These are phyloP conservation scores for Pseudomyrmex sp. DNA, from an alignment of 1,140 invertebrate species.

Conservation along the genomic window DNA sequence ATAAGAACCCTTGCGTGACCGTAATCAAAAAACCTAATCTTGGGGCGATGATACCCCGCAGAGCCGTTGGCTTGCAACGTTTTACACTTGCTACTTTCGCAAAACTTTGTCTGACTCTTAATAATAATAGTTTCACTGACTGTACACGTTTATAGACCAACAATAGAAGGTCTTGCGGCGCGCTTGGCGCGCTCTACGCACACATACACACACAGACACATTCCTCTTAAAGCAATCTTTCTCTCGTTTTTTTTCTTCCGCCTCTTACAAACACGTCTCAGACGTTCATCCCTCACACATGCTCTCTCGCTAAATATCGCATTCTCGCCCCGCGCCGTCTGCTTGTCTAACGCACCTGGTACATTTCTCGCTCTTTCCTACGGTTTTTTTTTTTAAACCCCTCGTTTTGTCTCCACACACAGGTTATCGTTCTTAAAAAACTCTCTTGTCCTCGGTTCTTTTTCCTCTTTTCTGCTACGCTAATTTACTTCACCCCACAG, in stretches of 20 bases:
- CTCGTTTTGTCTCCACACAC: conserved; percentile 29
- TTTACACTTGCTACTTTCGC: conserved; percentile 66
- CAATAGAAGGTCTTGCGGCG: conserved; percentile 84
- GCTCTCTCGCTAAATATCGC: conserved; percentile 58
- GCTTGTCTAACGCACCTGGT: not conserved
- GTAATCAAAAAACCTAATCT: conserved; percentile 69
- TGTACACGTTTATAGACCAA: conserved; percentile 86
- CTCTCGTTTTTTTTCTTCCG: conserved; percentile 47
- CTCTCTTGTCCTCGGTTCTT: not conserved
- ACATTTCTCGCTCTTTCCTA: not conserved
- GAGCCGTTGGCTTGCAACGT: conserved; percentile 68
- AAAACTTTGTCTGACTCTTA: conserved; percentile 83
- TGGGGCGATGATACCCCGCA: conserved; percentile 65
- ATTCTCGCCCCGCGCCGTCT: conserved; percentile 50
- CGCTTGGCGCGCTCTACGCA: conserved; percentile 80
- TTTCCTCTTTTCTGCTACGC: not conserved
- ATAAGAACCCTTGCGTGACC: conserved; percentile 60
- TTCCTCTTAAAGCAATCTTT: conserved; percentile 42
- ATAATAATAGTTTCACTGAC: conserved; percentile 86
- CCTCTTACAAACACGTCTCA: conserved; percentile 31
- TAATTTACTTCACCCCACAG: not conserved
- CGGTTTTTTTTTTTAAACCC: conserved; percentile 18
- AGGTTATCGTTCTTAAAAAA: not conserved
- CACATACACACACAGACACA: conserved; percentile 79
- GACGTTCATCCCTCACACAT: conserved; percentile 57